Evolutionary conservation across 2,888 invertebrate species (phyloP), one percentile per base, ranked within the genome.

Genomic region (Xestia xanthographa): DNA sequence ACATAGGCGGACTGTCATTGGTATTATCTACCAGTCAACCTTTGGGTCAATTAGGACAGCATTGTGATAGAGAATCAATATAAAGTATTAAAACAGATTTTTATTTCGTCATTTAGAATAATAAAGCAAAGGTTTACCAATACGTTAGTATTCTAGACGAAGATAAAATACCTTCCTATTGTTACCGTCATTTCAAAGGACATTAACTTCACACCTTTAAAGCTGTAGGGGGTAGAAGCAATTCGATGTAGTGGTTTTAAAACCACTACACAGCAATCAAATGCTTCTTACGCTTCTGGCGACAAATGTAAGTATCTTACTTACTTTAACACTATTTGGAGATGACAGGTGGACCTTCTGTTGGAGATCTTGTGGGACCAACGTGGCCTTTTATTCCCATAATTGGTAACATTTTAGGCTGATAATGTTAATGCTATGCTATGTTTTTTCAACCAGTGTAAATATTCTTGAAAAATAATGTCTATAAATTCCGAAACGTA

Each of bases 181-280:
- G 58, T 60, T 60, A 34, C 5, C 34, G 20, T 11, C 1, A 22
- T 60, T 34, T 22, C 20, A 20, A 20, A 60, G 20, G 11, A 53
- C n/a, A 53, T 53, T 53, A 53, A 53, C 12, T 53, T 5, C 5
- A n/a, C 53, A 53, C n/a, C 53, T 53, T 56, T 8, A 56, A 56
- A 56, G 26, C 17, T 14, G 5, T 26, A 17, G 56, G 26, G 6
- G 53, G 14, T 56, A 56, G 6, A 56, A 26, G 56, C 56, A 26
- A 56, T 56, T 6, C 58, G 20, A 9, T 29, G 29, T 29, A 20
- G 58, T 4, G 29, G 20, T 58, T 20, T 29, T 29, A 1, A 50
- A 43, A 50, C 75, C 75, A 22, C 75, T 22, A 75, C 75, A 75
- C 20, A 50, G 50, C 22, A 43, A 75, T n/a, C n/a, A n/a, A n/a